Base-by-base conservation (phyloP, 2,888 invertebrate genomes). In the Dasysyrphus albostriatus region DNA sequence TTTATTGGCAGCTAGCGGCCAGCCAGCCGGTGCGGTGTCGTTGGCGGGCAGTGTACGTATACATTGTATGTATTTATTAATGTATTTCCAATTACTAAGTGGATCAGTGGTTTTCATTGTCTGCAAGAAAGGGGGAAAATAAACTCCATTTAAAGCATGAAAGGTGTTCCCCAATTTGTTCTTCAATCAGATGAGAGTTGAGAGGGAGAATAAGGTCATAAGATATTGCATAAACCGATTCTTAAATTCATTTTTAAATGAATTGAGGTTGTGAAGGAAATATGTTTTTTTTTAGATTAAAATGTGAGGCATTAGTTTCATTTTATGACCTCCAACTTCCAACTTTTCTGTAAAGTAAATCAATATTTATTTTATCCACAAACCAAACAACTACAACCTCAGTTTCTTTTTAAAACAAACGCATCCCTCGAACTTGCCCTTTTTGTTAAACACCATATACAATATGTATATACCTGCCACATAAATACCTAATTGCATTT, bases 71-170 rank as follows among this genome's bases (percentile, higher is more conserved):
- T 67, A 58, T 61, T 47, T 74, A 79, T 80, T 84, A 76, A 84
- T 80, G 83, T 70, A 58, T 75, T 79, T 75, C 79, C 83, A 79
- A 74, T 79, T 16, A 47, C 16, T 49, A 19, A 10, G 49, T 49
- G 47, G 47, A 47, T 76, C 73, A 69, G 54, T 78, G 83, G 47
- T 42, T 73, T 72, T 37, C 7, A 58, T 56, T 12, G 47, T 47
- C 39, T 58, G 29, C 14, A 49, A 24, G 12, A 61, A 39, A 51
- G 44, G 54, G 47, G 34, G 49, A 47, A 61, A 34, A 47, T 8
- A 0, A 47, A 44, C 49, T n/a, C 5, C 37, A 75, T 56, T 42
- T 61, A 72, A 59, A 5, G 9, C 37, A 56, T 49, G 6, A 77
- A 77, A 49, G 34, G 34, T 8, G 58, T 37, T 16, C 9, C 16